Evolutionary conservation across 2,797 vertebrate genomes (phyloP).

Genomic region (Sebastes wilsoni): DNA sequence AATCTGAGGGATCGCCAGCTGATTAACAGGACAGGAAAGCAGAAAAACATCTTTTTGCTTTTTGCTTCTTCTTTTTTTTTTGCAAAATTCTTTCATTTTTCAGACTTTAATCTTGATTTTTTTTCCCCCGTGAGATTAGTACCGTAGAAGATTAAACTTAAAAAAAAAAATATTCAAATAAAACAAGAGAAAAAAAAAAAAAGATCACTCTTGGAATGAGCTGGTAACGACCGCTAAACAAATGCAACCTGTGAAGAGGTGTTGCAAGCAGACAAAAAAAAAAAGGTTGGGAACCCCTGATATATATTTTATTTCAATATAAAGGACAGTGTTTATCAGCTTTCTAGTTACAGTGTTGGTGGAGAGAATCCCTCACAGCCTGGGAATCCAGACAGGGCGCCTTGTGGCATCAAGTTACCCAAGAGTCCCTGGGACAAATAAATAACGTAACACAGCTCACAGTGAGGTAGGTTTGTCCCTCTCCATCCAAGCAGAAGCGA

Average conservation of each 20-base stretch:
- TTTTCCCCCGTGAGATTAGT: neutral
- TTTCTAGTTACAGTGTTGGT: constrained; percentile 30
- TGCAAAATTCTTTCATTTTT: neutral
- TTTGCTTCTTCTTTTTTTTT: too few species aligned
- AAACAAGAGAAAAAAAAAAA: neutral
- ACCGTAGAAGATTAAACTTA: too few species aligned
- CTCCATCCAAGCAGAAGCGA: constrained; percentile 58
- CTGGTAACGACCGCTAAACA: neutral
- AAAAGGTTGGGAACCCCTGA: too few species aligned
- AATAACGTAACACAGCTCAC: constrained; percentile 71
- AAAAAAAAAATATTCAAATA: too few species aligned
- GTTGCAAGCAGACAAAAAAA: neutral
- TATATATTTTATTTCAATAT: neutral
- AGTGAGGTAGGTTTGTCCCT: constrained; percentile 53
- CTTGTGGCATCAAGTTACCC: constrained; percentile 68
- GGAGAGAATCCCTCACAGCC: constrained; percentile 41
- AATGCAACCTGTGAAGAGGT: neutral
- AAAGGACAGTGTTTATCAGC: constrained; percentile 38
- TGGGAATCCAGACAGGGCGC: constrained; percentile 42
- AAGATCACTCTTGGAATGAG: neutral
- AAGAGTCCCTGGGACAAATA: constrained; percentile 77
- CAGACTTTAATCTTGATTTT: neutral
- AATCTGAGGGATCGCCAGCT: neutral
- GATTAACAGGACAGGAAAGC: neutral
- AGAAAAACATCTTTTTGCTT: neutral